Evolutionary conservation across 2,113 vertebrate species (phyloP).

Genomic region (Excalfactoria chinensis): DNA sequence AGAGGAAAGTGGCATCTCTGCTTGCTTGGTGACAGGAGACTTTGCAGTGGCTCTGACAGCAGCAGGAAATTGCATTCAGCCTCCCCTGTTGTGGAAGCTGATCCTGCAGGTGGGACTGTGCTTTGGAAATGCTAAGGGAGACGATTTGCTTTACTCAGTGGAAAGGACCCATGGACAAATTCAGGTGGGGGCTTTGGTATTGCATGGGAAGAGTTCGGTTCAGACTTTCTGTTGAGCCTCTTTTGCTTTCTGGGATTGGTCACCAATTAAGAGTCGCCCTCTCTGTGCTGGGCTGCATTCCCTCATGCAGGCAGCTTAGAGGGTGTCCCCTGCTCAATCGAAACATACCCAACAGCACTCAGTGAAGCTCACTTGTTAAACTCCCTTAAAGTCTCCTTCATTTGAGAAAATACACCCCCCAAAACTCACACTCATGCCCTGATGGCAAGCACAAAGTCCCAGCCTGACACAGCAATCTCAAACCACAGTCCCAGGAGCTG

Average conservation of each 20-base stretch:
- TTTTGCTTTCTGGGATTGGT: background rate
- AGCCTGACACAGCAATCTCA: accelerated
- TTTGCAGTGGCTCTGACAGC: background rate
- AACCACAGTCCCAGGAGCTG: accelerated
- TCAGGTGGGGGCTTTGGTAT: background rate
- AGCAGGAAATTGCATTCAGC: background rate
- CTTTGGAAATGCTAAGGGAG: background rate
- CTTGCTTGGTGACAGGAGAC: background rate
- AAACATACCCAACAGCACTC: background rate
- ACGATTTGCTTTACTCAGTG: background rate
- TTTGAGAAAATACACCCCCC: background rate
- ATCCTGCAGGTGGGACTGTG: background rate
- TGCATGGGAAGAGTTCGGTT: background rate
- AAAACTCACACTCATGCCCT: background rate
- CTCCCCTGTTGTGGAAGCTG: background rate
- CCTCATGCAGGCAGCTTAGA: background rate
- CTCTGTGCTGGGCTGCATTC: accelerated
- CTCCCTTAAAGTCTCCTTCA: background rate
- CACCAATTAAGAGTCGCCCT: background rate
- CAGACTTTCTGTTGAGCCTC: background rate
- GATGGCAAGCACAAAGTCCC: background rate
- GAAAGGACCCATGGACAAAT: background rate
- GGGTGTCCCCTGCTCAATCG: background rate
- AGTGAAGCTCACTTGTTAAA: background rate
- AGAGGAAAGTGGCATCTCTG: background rate